Conservation (phyloP, 64 coral and sea anemone species). For the Porites australiensis region DNA sequence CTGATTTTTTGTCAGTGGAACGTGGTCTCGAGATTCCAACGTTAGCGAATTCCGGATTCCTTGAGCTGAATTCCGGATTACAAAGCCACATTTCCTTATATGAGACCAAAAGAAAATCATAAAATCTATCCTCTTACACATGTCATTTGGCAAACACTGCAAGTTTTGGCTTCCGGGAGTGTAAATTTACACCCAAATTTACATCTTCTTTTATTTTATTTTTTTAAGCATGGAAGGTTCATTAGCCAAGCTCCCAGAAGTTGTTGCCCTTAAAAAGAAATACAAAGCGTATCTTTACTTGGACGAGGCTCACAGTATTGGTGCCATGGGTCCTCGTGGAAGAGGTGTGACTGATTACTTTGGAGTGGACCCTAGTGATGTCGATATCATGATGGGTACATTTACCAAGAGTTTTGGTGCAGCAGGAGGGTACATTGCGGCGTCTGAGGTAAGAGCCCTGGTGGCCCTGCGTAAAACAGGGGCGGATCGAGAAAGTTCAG, state of each 20-base stretch:
- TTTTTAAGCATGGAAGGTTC: slow-evolving; percentile 95
- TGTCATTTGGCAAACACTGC: too few relatives aligned
- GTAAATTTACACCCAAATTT: neutral
- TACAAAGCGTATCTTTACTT: slow-evolving; percentile 98
- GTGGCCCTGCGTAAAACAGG: neutral
- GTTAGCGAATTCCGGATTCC: too few relatives aligned
- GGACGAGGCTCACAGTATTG: slow-evolving; percentile 98
- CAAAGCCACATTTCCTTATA: too few relatives aligned
- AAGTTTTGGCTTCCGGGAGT: too few relatives aligned
- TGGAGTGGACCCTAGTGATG: slow-evolving; percentile 83
- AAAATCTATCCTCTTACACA: too few relatives aligned
- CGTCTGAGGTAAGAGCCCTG: slow-evolving; percentile 67
- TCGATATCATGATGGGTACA: slow-evolving; percentile 99
- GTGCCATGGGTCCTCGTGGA: slow-evolving; percentile 90
- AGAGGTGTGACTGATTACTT: slow-evolving; percentile 92
- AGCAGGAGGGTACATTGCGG: slow-evolving; percentile 97
- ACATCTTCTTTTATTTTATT: neutral
- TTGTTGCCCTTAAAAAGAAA: slow-evolving; percentile 94
- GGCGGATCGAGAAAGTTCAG: too few relatives aligned
- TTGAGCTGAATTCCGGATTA: too few relatives aligned
- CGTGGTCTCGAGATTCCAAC: too few relatives aligned
- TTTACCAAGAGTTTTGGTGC: slow-evolving; percentile 99
- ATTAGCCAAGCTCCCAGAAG: slow-evolving; percentile 88
- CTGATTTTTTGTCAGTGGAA: too few relatives aligned
- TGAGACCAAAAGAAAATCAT: too few relatives aligned